A percentile compares a stretch with the other conserved stretches of the same genome.
phyloP scores from a whole-genome alignment of 2,797 vertebrate species.

The Pteronotus mesoamericanus region DNA sequence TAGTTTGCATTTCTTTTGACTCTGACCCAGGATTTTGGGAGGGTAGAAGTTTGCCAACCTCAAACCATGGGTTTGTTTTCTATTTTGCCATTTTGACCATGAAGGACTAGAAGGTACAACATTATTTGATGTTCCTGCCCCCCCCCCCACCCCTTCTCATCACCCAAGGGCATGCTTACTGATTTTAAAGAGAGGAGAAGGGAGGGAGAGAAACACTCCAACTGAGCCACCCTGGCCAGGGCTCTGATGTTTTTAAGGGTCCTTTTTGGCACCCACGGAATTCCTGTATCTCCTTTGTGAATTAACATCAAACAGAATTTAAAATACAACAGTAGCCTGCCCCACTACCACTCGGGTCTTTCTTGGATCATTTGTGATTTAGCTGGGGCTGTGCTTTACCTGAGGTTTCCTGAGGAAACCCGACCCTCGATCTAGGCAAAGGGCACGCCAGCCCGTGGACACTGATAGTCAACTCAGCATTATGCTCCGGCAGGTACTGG shows the following conservation, averaged over 20 bases:
- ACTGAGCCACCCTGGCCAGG: no score
- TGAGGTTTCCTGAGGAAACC: neutral
- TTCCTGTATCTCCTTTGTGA: neutral
- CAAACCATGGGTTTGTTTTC: neutral
- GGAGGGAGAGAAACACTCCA: no score
- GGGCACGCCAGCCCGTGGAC: neutral
- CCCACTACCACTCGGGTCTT: neutral
- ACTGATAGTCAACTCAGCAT: neutral
- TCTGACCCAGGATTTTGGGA: neutral
- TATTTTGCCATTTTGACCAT: neutral
- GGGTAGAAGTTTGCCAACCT: neutral
- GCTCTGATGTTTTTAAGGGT: neutral
- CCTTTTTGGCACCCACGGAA: neutral
- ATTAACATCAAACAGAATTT: neutral
- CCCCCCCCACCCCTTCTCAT: no score
- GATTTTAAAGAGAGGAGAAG: no score
- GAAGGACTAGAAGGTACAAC: neutral
- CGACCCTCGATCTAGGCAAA: neutral
- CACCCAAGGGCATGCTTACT: no score
- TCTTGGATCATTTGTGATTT: neutral
- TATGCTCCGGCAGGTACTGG: neutral
- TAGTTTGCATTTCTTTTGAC: neutral
- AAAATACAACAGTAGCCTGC: neutral
- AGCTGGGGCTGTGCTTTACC: neutral
- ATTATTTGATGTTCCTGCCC: neutral